Conservation (phyloP, 1,140 invertebrate genomes). For the Pomacea maculata region DNA sequence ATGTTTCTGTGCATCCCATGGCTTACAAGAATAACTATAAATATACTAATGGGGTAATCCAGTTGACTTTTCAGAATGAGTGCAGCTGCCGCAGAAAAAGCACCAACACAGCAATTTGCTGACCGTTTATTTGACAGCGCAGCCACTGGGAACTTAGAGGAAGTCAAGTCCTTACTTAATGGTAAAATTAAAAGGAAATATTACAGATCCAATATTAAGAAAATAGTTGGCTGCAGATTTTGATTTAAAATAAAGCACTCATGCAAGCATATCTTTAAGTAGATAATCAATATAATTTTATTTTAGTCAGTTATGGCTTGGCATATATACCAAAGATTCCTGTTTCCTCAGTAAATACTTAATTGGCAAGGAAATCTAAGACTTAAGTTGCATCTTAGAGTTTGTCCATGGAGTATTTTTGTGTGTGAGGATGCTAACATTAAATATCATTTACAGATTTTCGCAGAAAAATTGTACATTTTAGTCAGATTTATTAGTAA, state of each 20-base stretch:
- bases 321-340: neutral
- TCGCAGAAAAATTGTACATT: no score
- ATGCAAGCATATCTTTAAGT: neutral
- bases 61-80: constrained; percentile 5
- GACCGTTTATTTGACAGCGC: constrained; percentile 40
- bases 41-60: neutral
- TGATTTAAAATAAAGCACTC: neutral
- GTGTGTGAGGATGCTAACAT: no score
- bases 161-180: constrained; percentile 32
- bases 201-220: neutral
- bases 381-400: no score
- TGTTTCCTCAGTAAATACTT: neutral
- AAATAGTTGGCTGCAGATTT: neutral
- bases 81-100: constrained; percentile 16
- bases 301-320: neutral
- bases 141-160: constrained; percentile 36
- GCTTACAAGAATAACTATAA: neutral
- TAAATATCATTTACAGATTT: no score
- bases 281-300: neutral
- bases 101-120: neutral
- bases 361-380: no score
- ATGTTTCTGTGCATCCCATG: neutral
- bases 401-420: no score
- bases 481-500: no score
- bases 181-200: constrained; percentile 10